A percentile compares a stretch with the other conserved stretches of the same genome.
Evolutionary conservation across 2,888 invertebrate species (phyloP).

Genomic region (Coremacera marginata): DNA sequence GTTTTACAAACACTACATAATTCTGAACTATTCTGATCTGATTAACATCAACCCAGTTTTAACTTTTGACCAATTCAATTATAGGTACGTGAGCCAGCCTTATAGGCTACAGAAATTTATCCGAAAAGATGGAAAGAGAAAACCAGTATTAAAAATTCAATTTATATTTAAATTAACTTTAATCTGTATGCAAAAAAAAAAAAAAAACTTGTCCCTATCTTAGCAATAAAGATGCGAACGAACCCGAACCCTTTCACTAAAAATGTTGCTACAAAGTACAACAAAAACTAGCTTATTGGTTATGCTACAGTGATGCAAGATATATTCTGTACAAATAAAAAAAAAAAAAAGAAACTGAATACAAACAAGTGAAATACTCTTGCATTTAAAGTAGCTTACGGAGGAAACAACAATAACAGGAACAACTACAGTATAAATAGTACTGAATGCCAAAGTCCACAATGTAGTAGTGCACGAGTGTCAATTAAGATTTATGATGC

Average conservation of each 20-base stretch:
- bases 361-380: slow-evolving; percentile 9
- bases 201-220: slow-evolving; percentile 18
- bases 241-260: slow-evolving; percentile 7
- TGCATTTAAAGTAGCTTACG: slow-evolving; percentile 23
- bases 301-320: background rate
- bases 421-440: slow-evolving; percentile 2
- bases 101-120: background rate
- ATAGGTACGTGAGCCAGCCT: too few relatives aligned
- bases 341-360: background rate
- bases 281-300: background rate
- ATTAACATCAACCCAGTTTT: too few relatives aligned
- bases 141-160: slow-evolving; percentile 29
- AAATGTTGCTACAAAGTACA: slow-evolving; percentile 9
- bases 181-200: slow-evolving; percentile 2
- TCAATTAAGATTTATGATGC: slow-evolving; percentile 42
- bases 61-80: too few relatives aligned
- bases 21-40: too few relatives aligned
- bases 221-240: slow-evolving; percentile 19
- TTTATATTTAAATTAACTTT: slow-evolving; percentile 36
- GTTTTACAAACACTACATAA: too few relatives aligned
- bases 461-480: slow-evolving; percentile 24
- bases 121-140: background rate
- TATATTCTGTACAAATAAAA: background rate
- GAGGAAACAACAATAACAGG: background rate
- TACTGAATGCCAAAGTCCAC: slow-evolving; percentile 10